Percentiles rank a stretch among this genome's conserved stretches.
Conservation (phyloP, 2,888 invertebrate species). For the Thyatira batis region DNA sequence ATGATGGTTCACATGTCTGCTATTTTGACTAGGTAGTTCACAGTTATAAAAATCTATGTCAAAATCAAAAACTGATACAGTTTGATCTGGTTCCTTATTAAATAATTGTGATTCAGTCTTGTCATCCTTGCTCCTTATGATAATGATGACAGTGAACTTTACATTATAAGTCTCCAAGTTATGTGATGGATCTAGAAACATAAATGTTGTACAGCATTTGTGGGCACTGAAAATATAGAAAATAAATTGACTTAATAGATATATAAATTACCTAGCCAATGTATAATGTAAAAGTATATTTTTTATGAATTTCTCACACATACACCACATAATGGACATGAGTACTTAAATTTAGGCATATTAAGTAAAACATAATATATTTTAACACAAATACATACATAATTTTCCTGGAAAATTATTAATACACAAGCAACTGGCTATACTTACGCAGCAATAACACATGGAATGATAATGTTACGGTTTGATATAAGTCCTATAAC, state of each 20-base stretch:
- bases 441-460: conserved; percentile 81
- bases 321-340: no score
- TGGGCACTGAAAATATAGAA: conserved; percentile 70
- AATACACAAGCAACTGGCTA: neutral
- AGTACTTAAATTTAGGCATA: no score
- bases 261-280: no score
- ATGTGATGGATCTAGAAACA: conserved; percentile 71
- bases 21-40: conserved; percentile 24
- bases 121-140: conserved; percentile 41
- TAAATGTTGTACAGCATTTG: conserved; percentile 75
- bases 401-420: no score
- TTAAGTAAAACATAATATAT: no score
- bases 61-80: conserved; percentile 57
- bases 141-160: conserved; percentile 57
- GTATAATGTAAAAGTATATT: neutral
- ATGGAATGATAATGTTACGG: conserved; percentile 78
- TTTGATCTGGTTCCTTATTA: conserved; percentile 59
- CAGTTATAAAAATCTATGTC: conserved; percentile 53
- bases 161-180: conserved; percentile 50
- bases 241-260: no score
- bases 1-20: conserved; percentile 42
- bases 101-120: conserved; percentile 34
- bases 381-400: no score
- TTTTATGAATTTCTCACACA: no score
- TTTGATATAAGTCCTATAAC: conserved; percentile 75